Conservation (phyloP, 1,140 invertebrate species). For the Zelostemma sp. region DNA sequence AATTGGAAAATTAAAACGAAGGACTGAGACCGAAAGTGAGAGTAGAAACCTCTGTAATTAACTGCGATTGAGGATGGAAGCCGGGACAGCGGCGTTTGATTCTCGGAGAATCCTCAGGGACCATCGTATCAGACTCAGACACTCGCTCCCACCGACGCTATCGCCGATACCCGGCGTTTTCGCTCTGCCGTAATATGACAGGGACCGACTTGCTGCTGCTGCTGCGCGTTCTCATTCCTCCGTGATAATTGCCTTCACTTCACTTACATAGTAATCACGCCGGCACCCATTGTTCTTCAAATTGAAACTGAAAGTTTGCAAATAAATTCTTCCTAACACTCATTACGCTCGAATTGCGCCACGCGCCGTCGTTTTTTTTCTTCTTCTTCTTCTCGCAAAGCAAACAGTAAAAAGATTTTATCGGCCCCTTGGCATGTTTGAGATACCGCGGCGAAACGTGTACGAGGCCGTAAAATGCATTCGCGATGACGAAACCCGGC, state of each 20-base stretch:
- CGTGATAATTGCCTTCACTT: conserved; percentile 67
- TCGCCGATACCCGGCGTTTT: conserved; percentile 40
- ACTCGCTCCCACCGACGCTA: conserved; percentile 48
- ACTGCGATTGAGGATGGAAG: conserved; percentile 52
- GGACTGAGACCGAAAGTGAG: conserved; percentile 18
- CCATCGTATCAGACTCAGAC: conserved; percentile 64
- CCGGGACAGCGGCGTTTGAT: conserved; percentile 59
- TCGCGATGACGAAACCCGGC: no score
- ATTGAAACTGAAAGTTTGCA: conserved; percentile 11
- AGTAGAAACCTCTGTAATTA: conserved; percentile 60
- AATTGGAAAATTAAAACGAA: conserved; percentile 23
- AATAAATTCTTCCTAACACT: background rate
- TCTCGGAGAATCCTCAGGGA: conserved; percentile 63
- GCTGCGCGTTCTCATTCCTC: conserved; percentile 62
- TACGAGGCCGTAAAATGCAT: no score
- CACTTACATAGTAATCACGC: conserved; percentile 28
- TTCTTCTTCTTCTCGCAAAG: background rate
- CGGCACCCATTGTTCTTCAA: conserved; percentile 19
- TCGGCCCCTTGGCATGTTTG: background rate
- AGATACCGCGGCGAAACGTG: no score
- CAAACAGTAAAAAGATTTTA: background rate
- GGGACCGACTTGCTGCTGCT: conserved; percentile 22
- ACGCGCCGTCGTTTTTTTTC: background rate
- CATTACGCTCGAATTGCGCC: background rate
- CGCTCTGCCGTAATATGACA: background rate